These are phyloP conservation scores for Sinelater perroti DNA, from an alignment of 2,888 invertebrate genomes.

Conservation along the genomic window DNA sequence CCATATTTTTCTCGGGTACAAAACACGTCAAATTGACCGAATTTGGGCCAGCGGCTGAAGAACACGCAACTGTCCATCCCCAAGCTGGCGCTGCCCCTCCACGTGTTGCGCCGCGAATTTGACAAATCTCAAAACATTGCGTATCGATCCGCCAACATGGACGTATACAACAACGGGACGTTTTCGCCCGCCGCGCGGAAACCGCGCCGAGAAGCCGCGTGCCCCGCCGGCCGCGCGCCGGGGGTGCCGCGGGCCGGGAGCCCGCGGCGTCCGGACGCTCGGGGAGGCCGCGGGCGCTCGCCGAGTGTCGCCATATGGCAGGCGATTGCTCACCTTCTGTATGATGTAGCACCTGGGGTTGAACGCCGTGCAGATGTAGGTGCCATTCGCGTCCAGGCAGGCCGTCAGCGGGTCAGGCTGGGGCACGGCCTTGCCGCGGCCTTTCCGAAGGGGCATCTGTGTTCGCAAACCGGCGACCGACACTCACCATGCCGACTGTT, in stretches of 20 bases:
- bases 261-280: too few species aligned
- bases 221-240: too few species aligned
- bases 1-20: too few species aligned
- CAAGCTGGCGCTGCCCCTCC: too few species aligned
- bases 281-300: background rate
- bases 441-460: conserved; percentile 59
- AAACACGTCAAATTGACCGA: too few species aligned
- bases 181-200: conserved; percentile 27
- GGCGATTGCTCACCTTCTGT: conserved; percentile 65
- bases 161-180: conserved; percentile 25
- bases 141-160: conserved; percentile 51
- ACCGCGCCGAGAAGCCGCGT: too few species aligned
- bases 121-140: conserved; percentile 46
- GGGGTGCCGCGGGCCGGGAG: too few species aligned
- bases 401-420: conserved; percentile 58
- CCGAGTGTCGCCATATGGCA: conserved; percentile 31
- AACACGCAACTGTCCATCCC: too few species aligned
- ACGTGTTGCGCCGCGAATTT: conserved; percentile 50
- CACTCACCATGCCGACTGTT: conserved; percentile 61
- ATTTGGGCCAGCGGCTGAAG: too few species aligned
- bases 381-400: conserved; percentile 65
- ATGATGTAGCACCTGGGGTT: conserved; percentile 72
- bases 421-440: conserved; percentile 49
- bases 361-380: conserved; percentile 70
- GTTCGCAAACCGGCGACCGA: conserved; percentile 51